phyloP scores from a whole-genome alignment of 92 coral and sea anemone species.

The Heliopora coerulea region DNA sequence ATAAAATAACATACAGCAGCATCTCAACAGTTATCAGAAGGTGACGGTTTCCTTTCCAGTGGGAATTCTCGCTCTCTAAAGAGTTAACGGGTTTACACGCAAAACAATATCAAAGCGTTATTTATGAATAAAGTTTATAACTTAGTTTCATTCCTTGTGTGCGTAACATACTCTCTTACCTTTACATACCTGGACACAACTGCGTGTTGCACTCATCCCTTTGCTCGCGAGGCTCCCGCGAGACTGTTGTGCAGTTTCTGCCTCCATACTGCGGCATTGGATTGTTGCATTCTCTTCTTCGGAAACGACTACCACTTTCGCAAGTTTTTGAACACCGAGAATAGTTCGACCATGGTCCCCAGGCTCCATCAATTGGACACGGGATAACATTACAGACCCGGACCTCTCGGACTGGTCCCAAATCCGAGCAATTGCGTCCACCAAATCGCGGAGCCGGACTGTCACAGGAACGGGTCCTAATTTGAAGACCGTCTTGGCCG shows the following conservation, averaged over 20 bases:
- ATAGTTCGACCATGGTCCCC: constrained; percentile 64
- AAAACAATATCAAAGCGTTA: too few relatives aligned
- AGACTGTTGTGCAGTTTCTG: constrained; percentile 51
- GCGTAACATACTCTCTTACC: background rate
- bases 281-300: constrained; percentile 63
- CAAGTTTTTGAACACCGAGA: constrained; percentile 68
- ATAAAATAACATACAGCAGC: too few relatives aligned
- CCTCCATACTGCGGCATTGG: constrained; percentile 79
- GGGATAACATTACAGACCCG: constrained; percentile 60
- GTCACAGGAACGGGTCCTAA: constrained; percentile 62
- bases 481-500: constrained; percentile 56
- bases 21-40: too few relatives aligned
- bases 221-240: constrained; percentile 10
- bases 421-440: constrained; percentile 50
- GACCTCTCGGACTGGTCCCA: constrained; percentile 52
- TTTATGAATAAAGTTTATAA: too few relatives aligned
- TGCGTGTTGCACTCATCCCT: constrained; percentile 21
- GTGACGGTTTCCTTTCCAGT: too few relatives aligned
- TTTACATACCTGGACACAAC: constrained; percentile 30
- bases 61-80: too few relatives aligned
- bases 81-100: too few relatives aligned
- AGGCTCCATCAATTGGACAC: constrained; percentile 84
- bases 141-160: too few relatives aligned
- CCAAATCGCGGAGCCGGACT: constrained; percentile 57
- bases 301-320: constrained; percentile 60